A percentile compares a stretch with the other conserved stretches of the same genome.
phyloP scores from a whole-genome alignment of 2,888 invertebrate species.

The Pecten maximus region DNA sequence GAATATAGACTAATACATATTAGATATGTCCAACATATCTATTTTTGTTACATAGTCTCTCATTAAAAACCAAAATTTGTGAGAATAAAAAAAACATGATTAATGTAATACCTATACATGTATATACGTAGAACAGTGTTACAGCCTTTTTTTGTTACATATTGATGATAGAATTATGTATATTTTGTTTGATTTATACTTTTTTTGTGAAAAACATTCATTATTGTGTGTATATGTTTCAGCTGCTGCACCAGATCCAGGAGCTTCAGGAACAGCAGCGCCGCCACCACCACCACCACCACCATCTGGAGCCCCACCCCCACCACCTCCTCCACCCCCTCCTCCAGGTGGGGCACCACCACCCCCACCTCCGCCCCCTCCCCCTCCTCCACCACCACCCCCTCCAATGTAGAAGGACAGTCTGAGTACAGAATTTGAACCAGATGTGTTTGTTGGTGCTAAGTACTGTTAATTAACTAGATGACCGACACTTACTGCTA shows the following conservation, averaged over 20 bases:
- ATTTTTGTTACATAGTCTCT: too few species aligned
- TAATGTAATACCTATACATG: too few species aligned
- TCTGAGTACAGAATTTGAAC: neutral
- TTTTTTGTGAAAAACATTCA: too few species aligned
- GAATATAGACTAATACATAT: too few species aligned
- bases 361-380: conserved; percentile 60
- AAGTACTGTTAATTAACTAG: neutral
- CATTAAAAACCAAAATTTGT: too few species aligned
- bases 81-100: too few species aligned
- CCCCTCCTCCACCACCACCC: conserved; percentile 61
- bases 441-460: neutral
- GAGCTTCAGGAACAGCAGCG: conserved; percentile 19
- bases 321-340: conserved; percentile 58
- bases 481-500: neutral
- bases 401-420: conserved; percentile 45
- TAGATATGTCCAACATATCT: too few species aligned
- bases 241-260: conserved; percentile 38
- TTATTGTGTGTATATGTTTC: conserved; percentile 7
- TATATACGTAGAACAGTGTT: too few species aligned
- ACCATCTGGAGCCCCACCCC: conserved; percentile 52
- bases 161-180: too few species aligned
- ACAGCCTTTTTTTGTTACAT: too few species aligned
- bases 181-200: too few species aligned
- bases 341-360: conserved; percentile 57
- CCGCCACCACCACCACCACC: too few species aligned